Percentiles rank a stretch among this genome's conserved stretches.
Evolutionary conservation across 2,797 vertebrate genomes (phyloP).

Genomic region (Neosilurus mollespiculum): DNA sequence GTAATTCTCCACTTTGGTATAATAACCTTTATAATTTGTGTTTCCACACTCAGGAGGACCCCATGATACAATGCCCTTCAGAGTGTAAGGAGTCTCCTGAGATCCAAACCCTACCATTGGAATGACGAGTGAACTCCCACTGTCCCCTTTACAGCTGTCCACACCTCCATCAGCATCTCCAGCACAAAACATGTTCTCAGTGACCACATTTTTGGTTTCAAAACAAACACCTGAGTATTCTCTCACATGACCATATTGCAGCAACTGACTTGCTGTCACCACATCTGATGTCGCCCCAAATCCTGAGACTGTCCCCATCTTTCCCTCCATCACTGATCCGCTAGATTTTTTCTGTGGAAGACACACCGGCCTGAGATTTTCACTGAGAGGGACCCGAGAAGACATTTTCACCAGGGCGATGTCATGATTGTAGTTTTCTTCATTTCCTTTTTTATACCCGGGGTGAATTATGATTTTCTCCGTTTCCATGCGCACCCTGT

Average conservation of each 20-base stretch:
- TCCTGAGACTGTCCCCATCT: constrained; percentile 81
- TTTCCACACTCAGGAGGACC: constrained; percentile 68
- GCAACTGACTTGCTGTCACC: fast-evolving
- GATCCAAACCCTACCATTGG: constrained; percentile 52
- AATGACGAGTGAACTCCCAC: constrained; percentile 80
- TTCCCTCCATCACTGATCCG: constrained; percentile 17
- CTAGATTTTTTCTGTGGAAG: constrained; percentile 70
- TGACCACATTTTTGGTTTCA: constrained; percentile 57
- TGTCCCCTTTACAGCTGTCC: constrained; percentile 86
- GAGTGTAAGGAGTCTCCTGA: constrained; percentile 59
- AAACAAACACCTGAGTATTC: constrained; percentile 49
- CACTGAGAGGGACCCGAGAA: constrained; percentile 73
- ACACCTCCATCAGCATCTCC: constrained; percentile 58
- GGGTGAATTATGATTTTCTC: constrained; percentile 82
- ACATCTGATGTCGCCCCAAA: constrained; percentile 53
- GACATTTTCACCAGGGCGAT: constrained; percentile 83
- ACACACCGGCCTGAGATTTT: constrained; percentile 79
- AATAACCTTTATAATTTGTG: constrained; percentile 73
- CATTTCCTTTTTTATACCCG: neutral
- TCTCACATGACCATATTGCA: constrained; percentile 67
- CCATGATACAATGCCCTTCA: constrained; percentile 87
- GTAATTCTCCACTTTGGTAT: constrained; percentile 85
- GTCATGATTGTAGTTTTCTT: constrained; percentile 76
- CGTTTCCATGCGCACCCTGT: constrained; percentile 45
- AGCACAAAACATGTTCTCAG: constrained; percentile 91